A percentile compares a stretch with the other conserved stretches of the same genome.
phyloP scores from a whole-genome alignment of 2,797 vertebrate species.

The Naso thynnoides region DNA sequence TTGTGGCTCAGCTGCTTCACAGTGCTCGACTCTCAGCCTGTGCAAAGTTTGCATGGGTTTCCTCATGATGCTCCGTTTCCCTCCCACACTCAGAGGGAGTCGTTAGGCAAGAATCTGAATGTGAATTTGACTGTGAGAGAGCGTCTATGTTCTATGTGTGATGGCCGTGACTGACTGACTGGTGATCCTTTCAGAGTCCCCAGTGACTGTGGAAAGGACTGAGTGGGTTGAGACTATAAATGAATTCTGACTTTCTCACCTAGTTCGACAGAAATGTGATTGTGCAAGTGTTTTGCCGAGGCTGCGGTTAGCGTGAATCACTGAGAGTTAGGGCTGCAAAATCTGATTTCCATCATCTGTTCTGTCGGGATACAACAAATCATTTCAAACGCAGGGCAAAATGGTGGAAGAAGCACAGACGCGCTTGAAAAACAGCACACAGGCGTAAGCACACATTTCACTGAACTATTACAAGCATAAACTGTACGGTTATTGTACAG shows the following conservation, averaged over 20 bases:
- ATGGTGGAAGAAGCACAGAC: conserved; percentile 34
- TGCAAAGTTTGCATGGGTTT: conserved; percentile 44
- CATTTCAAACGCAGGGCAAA: conserved; percentile 24
- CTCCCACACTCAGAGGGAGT: conserved; percentile 53
- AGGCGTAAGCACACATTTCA: conserved; percentile 52
- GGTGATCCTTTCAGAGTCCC: conserved; percentile 55
- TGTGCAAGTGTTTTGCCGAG: conserved; percentile 52
- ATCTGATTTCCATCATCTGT: conserved; percentile 47
- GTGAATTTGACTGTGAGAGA: conserved; percentile 35
- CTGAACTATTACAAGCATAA: conserved; percentile 54
- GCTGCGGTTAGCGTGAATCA: conserved; percentile 45
- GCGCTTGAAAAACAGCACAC: conserved; percentile 33
- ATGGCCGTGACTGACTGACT: conserved; percentile 61
- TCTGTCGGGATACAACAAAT: conserved; percentile 52
- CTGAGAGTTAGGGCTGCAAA: conserved; percentile 40
- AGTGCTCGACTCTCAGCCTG: conserved; percentile 14
- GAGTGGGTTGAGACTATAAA: conserved; percentile 64
- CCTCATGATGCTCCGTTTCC: conserved; percentile 41
- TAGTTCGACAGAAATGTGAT: conserved; percentile 46
- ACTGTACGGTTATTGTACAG: conserved; percentile 65
- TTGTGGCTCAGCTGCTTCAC: conserved; percentile 21
- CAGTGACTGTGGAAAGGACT: conserved; percentile 59
- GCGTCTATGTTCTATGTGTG: conserved; percentile 49
- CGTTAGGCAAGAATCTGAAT: conserved; percentile 48
- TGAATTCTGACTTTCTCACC: conserved; percentile 58